These are phyloP conservation scores for Siphamia tubifer DNA, from an alignment of 2,113 vertebrate genomes.

Conservation along the genomic window DNA sequence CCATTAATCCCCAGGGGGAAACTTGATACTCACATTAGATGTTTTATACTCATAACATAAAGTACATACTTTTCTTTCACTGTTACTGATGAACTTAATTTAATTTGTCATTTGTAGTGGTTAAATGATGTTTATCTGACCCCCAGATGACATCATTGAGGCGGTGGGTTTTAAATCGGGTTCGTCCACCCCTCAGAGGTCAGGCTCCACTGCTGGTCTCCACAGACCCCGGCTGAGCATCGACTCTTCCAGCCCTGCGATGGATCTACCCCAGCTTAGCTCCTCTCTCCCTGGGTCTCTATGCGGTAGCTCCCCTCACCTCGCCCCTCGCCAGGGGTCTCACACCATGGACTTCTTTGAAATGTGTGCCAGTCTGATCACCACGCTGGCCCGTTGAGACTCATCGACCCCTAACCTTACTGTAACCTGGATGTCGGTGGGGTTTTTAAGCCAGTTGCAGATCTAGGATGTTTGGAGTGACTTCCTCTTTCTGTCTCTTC, in stretches of 20 bases:
- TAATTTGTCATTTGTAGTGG: no score
- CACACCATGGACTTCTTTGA: conserved; percentile 99
- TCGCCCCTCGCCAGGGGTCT: conserved; percentile 87
- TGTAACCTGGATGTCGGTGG: conserved; percentile 12
- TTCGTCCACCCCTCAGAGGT: conserved; percentile 93
- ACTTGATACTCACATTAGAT: no score
- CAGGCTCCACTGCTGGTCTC: conserved; percentile 88
- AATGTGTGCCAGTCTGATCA: conserved; percentile 98
- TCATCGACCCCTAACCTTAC: neutral
- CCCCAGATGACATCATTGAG: conserved; percentile 89
- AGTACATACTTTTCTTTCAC: no score
- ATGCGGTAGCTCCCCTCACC: conserved; percentile 78
- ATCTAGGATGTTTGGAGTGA: conserved; percentile 17
- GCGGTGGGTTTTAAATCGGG: conserved; percentile 85
- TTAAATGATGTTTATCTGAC: neutral
- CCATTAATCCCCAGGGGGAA: no score
- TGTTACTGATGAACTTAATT: no score
- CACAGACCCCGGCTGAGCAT: conserved; percentile 91
- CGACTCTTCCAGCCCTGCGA: conserved; percentile 78
- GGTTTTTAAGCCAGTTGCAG: conserved; percentile 8
- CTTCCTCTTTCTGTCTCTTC: conserved; percentile 54
- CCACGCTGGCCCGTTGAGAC: conserved; percentile 91
- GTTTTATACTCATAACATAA: no score
- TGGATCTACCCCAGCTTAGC: conserved; percentile 82
- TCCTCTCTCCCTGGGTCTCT: conserved; percentile 89